Evolutionary conservation across 2,797 vertebrate species (phyloP), one percentile per base, ranked within the genome.

Genomic region (Microtus agrestis): DNA sequence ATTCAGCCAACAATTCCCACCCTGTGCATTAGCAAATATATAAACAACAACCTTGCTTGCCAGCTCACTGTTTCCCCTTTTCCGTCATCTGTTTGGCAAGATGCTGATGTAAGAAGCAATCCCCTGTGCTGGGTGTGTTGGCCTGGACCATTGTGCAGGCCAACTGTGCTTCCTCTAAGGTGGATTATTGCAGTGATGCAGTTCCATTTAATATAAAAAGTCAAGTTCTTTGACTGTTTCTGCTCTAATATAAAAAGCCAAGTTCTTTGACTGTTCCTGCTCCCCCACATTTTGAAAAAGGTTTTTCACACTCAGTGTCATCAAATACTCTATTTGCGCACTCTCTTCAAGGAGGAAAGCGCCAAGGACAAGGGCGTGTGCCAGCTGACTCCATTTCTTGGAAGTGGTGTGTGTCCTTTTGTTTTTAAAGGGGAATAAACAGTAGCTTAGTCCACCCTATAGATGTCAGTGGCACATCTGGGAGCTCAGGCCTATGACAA

Each of bases 1-100:
- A 82, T 37, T 19, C 67, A 91, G 43, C 63, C 69, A 78, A 11
- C 69, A 37, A 37, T 76, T 69, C 80, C 74, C 69, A 25, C 40
- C 19, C 4, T 89, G 51, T 21, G 14, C 23, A 56, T 34, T 76
- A 93, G 91, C 13, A 61, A 59, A 79, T 54, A 74, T 15, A 40
- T 19, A 43, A 65, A 2, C 74, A 43, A 13, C 0, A 2, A 43
- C 48, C 15, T 14, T 0, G 19, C 67, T 87, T 21, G 2, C 19
- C 9, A 3, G 63, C n/a, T 54, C 34, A 7, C 17, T 23, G n/a
- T 73, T 59, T 51, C 37, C 27, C 31, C 12, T 63, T 65, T 43
- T 51, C 51, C 29, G 43, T n/a, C 61, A 21, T 84, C 69, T 56
- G 7, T 80, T 69, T 78, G 69, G 78, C 31, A 87, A 80, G 48